Percentiles rank a stretch among this genome's conserved stretches.
Evolutionary conservation across 2,113 vertebrate genomes (phyloP).

Genomic region (Mystacornis crossleyi): DNA sequence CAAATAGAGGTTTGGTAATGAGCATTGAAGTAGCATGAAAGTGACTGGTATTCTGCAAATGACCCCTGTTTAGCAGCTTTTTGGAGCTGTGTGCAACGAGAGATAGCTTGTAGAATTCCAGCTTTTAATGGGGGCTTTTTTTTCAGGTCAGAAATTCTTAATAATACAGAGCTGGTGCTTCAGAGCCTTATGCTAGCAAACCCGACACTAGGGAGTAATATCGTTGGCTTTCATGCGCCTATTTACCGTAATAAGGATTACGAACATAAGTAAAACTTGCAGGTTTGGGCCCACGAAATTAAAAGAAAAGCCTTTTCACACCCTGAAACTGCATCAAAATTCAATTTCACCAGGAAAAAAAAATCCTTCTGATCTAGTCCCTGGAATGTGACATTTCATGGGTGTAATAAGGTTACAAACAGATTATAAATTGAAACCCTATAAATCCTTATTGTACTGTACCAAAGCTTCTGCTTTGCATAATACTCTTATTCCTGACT

Average conservation of each 20-base stretch:
- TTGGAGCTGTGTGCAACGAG: not conserved
- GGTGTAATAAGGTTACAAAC: conserved; percentile 74
- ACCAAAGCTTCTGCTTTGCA: conserved; percentile 73
- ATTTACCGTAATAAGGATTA: conserved; percentile 67
- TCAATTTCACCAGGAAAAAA: conserved; percentile 62
- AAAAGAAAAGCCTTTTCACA: conserved; percentile 53
- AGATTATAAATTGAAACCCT: conserved; percentile 73
- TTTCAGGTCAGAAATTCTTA: conserved; percentile 41
- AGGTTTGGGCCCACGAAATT: conserved; percentile 49
- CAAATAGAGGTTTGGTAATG: not conserved
- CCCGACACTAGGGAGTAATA: conserved; percentile 52
- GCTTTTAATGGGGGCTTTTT: not conserved
- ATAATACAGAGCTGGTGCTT: conserved; percentile 32
- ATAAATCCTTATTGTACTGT: conserved; percentile 70
- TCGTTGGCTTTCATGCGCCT: conserved; percentile 31
- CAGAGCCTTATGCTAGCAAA: conserved; percentile 28
- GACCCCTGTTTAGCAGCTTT: conserved; percentile 37
- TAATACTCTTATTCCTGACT: conserved; percentile 72
- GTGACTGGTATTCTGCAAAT: conserved; percentile 26
- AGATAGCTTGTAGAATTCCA: conserved; percentile 32
- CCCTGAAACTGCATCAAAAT: conserved; percentile 59
- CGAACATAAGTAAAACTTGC: conserved; percentile 36
- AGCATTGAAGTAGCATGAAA: conserved; percentile 31
- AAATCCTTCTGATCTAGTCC: conserved; percentile 70
- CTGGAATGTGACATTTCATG: conserved; percentile 75